Conservation (phyloP, 2,888 invertebrate species). For the Melieria crassipennis region DNA sequence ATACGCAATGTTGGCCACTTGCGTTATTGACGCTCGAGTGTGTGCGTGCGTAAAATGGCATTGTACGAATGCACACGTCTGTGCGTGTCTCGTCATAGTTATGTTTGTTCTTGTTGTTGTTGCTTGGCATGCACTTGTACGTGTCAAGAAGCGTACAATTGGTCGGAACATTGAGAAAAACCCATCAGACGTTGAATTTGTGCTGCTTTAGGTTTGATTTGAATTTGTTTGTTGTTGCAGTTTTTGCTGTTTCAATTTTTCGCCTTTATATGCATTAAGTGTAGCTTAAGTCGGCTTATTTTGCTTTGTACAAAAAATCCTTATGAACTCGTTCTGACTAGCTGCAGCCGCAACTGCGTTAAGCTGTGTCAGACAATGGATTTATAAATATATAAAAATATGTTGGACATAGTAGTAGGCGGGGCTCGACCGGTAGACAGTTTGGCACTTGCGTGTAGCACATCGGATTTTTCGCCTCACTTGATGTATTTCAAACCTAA, state of each 20-base stretch:
- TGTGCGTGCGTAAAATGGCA: not conserved
- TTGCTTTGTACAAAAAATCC: not conserved
- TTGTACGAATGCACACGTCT: not conserved
- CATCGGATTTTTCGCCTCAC: too few species aligned
- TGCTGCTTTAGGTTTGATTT: not conserved
- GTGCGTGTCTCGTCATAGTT: not conserved
- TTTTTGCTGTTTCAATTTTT: not conserved
- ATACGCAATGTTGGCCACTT: constrained; percentile 30
- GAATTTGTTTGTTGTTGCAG: not conserved
- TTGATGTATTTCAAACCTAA: too few species aligned
- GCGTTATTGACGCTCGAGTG: constrained; percentile 17
- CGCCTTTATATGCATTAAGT: constrained; percentile 22
- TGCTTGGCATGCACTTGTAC: not conserved
- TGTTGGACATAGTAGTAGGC: too few species aligned
- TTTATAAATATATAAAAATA: too few species aligned
- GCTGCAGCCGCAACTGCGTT: too few species aligned
- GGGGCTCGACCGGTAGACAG: too few species aligned
- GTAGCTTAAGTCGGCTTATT: constrained; percentile 27
- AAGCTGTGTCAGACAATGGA: too few species aligned
- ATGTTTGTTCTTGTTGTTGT: not conserved
- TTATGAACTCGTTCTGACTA: too few species aligned
- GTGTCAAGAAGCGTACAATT: not conserved
- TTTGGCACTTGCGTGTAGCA: too few species aligned
- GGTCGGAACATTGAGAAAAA: not conserved
- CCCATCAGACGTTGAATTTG: too few species aligned